Conservation (phyloP, 2,113 vertebrate genomes). For the Rhinoderma darwinii region DNA sequence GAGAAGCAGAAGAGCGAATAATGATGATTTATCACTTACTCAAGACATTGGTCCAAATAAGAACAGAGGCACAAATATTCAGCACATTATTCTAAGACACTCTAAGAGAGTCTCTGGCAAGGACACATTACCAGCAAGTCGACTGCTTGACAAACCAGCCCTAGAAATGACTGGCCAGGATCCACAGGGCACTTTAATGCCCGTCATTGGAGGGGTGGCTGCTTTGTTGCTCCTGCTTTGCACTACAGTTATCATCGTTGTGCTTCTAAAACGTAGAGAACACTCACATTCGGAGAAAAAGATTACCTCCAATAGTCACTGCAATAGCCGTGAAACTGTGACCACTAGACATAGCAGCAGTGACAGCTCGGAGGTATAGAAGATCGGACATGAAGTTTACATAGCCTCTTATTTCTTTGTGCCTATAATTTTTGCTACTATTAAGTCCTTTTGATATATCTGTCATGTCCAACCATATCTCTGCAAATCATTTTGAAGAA, state of each 20-base stretch:
- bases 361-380: constrained; percentile 77
- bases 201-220: constrained; percentile 68
- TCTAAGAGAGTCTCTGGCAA: constrained; percentile 68
- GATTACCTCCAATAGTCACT: constrained; percentile 60
- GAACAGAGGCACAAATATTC: constrained; percentile 73
- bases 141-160: constrained; percentile 63
- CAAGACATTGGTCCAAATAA: constrained; percentile 69
- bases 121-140: constrained; percentile 65
- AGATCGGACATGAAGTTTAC: neutral
- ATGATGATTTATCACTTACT: neutral
- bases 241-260: constrained; percentile 61
- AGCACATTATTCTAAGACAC: constrained; percentile 72
- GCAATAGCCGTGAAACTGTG: constrained; percentile 63
- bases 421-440: neutral
- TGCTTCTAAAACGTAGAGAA: constrained; percentile 69
- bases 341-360: constrained; percentile 61
- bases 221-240: constrained; percentile 73
- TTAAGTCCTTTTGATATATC: neutral
- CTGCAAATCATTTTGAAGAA: neutral
- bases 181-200: constrained; percentile 61
- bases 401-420: neutral
- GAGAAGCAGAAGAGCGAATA: constrained; percentile 65
- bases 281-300: constrained; percentile 64
- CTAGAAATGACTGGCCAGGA: constrained; percentile 69
- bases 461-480: neutral